Conservation (phyloP, 2,797 vertebrate genomes). For the Arctocebus calabarensis region DNA sequence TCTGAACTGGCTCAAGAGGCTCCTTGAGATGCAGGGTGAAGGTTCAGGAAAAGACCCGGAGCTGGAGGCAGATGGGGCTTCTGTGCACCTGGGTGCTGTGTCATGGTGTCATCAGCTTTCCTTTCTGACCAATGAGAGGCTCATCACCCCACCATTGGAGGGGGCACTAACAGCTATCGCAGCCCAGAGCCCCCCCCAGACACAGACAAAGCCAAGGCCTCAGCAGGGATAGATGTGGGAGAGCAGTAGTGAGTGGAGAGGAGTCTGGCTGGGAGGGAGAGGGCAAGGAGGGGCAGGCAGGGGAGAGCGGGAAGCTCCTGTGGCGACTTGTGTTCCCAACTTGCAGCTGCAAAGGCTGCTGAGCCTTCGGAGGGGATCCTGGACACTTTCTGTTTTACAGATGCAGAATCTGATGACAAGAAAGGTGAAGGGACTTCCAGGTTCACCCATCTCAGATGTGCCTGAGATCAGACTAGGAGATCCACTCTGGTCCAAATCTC, state of each 20-base stretch:
- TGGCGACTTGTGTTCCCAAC: background rate
- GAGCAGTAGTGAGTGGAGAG: background rate
- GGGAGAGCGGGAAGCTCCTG: background rate
- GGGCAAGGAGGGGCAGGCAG: background rate
- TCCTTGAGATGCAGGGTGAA: conserved; percentile 65
- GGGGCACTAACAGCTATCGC: background rate
- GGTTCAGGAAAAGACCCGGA: conserved; percentile 40
- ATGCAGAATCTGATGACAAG: background rate
- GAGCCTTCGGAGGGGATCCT: background rate
- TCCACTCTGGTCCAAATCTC: background rate
- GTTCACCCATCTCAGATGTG: background rate
- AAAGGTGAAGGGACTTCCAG: background rate
- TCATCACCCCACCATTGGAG: background rate
- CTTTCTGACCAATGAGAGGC: background rate
- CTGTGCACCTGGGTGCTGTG: background rate
- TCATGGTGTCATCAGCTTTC: background rate
- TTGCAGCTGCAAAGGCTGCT: background rate
- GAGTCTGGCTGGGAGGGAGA: background rate
- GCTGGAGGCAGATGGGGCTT: background rate
- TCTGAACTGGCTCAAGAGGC: conserved; percentile 73
- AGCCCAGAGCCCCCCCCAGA: background rate
- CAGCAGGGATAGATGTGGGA: background rate
- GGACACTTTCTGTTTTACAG: background rate
- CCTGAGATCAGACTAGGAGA: background rate
- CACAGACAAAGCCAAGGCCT: background rate